A percentile compares a stretch with the other conserved stretches of the same genome.
Conservation (phyloP, 1,140 invertebrate genomes). For the Phymastichus coffea region DNA sequence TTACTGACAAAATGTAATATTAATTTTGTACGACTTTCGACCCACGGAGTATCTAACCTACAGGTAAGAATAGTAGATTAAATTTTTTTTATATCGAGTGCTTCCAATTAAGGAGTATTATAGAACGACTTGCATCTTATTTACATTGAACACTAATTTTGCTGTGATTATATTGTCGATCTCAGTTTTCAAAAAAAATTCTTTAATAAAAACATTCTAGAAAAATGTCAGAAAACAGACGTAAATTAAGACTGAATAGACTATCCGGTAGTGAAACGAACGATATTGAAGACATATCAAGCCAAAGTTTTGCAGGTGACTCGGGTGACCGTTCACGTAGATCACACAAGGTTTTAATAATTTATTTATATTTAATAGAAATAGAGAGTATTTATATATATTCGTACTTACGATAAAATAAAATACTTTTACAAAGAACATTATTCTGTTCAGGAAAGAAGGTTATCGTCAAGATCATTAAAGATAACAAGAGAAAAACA, state of each 20-base stretch:
- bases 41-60: no score
- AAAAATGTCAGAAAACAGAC: not conserved
- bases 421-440: not conserved
- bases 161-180: not conserved
- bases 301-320: not conserved
- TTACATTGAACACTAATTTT: no score
- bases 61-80: no score
- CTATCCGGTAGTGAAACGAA: not conserved
- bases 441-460: constrained; percentile 14
- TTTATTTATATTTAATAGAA: not conserved
- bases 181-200: not conserved
- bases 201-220: not conserved
- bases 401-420: constrained; percentile 3
- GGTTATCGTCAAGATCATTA: constrained; percentile 6
- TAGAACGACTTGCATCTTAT: no score
- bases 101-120: no score
- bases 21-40: no score
- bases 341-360: not conserved
- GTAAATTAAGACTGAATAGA: not conserved
- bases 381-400: not conserved
- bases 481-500: constrained; percentile 12
- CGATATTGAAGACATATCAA: not conserved
- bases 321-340: not conserved
- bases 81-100: no score
- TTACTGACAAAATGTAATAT: no score